Base-by-base conservation (phyloP, 2,888 invertebrate species). In the Pachycephus smyrnensis region DNA sequence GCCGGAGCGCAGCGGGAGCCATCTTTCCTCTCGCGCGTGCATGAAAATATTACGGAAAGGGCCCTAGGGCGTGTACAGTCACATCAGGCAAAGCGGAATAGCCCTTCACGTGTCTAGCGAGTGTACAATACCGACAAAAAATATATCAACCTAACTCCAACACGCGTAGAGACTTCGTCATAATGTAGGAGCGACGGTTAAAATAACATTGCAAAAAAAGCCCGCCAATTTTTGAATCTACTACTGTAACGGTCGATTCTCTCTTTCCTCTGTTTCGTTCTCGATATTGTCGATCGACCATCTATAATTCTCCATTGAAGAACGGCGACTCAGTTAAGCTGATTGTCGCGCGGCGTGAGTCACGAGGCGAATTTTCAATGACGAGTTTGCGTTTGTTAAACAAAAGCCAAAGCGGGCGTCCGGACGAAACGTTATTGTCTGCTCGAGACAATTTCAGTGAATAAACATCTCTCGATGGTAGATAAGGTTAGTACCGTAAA, bases 1-100 rank as follows among this genome's bases (percentile, higher is more conserved):
- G 76, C 76, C 76, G 69, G 73, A 77, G 73, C 83, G 73, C 84
- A 77, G 84, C 83, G 80, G 84, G 82, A 83, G 82, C 80, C 81
- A 76, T 69, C 75, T 73, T 79, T 68, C 68, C 55, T 69, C 40
- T 37, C 68, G 75, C 75, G 75, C 76, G 74, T 73, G 71, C 35
- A 37, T 69, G 76, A 76, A 78, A 76, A 76, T 76, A 73, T 73
- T 40, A 35, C 69, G 79, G 69, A 69, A 78, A 77, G 79, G 75
- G 73, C 73, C 73, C 71, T 75, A 75, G 79, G 77, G 73, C 36
- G 79, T 23, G 55, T 74, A 77, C 75, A 78, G 78, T 78, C 75
- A 6, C 15, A 23, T 36, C 37, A 6, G 23, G 55, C 55, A 55
- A 55, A 55, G 23, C 55, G 55, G 55, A 9, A 55, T 23, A 55